Evolutionary conservation across 2,113 vertebrate genomes (phyloP), one percentile per base, ranked within the genome.

Genomic region (Sarotherodon lohbergeri): DNA sequence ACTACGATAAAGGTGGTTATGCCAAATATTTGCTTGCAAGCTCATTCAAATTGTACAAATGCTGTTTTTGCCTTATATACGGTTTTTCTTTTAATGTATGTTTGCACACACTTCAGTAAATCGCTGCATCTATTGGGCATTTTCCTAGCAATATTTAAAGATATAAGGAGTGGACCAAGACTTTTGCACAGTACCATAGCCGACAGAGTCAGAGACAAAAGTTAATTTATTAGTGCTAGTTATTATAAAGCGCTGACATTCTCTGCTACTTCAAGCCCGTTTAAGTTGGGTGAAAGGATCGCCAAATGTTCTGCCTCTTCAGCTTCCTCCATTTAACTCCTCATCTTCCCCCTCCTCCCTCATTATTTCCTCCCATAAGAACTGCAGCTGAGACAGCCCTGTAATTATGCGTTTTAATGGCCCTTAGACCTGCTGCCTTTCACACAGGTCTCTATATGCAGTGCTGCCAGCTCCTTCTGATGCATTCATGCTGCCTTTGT

Each of bases 361-460:
- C 22, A 14, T 68, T 66, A 63, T 71, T 81, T 80, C 41, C 82
- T 85, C 56, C 78, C 68, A 43, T 79, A 54, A 63, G 82, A 88
- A 46, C 48, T 41, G 54, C 71, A 87, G 86, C 89, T 79, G 85
- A 90, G 84, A 80, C 76, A 59, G 55, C 19, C 29, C 79, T 66
- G 41, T 88, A 90, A 93, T 94, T 90, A 90, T 90, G 81, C 43
- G 41, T 87, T 91, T 89, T 90, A 93, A 92, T 90, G 90, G 80
- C 86, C 83, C 61, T 91, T 61, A 66, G 80, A 92, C 88, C 78
- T 82, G 83, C 89, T 83, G 88, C 56, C 87, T 92, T 80, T 73
- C 24, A 66, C 83, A 27, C 24, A 79, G 83, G 84, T 41, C 24
- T 89, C 86, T 80, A 50, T 86, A 88, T 59, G 86, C 46, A 36